phyloP scores from a whole-genome alignment of 1,140 invertebrate species.

The Tribolium madens region DNA sequence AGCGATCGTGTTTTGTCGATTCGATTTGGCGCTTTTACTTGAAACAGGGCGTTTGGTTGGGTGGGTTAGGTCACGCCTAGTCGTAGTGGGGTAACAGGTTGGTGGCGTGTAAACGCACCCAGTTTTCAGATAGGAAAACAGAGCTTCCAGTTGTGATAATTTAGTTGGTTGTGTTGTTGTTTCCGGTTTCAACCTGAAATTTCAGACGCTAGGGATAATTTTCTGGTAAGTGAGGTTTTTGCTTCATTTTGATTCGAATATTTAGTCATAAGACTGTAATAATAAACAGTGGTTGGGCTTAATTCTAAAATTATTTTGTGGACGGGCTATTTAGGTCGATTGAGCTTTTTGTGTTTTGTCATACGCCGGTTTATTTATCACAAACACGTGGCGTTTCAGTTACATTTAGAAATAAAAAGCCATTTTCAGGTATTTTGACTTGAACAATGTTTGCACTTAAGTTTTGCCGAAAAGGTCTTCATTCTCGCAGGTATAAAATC shows the following conservation, averaged over 20 bases:
- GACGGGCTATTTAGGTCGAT: constrained; percentile 27
- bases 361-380: not conserved
- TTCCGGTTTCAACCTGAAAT: not conserved
- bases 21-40: not conserved
- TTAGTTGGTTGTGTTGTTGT: not conserved
- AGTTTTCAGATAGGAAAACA: not conserved
- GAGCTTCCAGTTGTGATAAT: not conserved
- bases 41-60: not conserved
- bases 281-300: not conserved
- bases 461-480: constrained; percentile 8
- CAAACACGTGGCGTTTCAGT: constrained; percentile 7
- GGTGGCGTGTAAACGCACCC: not conserved
- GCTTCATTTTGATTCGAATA: not conserved
- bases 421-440: not conserved
- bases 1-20: not conserved
- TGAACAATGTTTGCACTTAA: not conserved
- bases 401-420: not conserved
- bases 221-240: not conserved
- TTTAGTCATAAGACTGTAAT: constrained; percentile 3
- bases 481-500: not conserved
- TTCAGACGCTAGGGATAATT: not conserved
- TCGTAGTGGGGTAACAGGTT: not conserved
- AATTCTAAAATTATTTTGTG: constrained; percentile 30
- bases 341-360: constrained; percentile 4
- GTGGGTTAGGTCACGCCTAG: not conserved